A percentile compares a stretch with the other conserved stretches of the same genome.
These are phyloP conservation scores for Erinaceus europaeus DNA, from an alignment of 2,113 vertebrate species.

Conservation along the genomic window DNA sequence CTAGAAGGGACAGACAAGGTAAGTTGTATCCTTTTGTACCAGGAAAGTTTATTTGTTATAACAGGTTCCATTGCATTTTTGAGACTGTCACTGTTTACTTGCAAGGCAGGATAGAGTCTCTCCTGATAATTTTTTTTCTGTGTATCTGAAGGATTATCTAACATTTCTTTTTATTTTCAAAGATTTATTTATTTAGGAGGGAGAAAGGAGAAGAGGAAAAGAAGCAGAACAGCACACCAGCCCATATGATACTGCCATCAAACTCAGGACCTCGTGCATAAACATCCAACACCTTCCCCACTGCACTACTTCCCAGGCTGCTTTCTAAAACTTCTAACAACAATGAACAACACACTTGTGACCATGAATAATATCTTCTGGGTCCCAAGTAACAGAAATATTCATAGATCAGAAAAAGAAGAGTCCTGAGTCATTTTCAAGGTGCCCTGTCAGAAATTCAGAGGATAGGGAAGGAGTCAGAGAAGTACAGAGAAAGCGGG, in stretches of 20 bases:
- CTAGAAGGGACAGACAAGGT: fast-evolving
- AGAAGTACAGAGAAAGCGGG: background rate
- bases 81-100: background rate
- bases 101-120: background rate
- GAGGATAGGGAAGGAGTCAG: background rate
- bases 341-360: background rate
- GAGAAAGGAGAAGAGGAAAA: no score
- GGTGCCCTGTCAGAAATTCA: background rate
- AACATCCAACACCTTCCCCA: no score
- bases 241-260: no score
- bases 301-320: no score
- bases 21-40: background rate
- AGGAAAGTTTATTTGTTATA: constrained; percentile 46
- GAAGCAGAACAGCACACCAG: no score
- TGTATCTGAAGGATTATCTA: background rate
- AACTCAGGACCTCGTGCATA: no score
- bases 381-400: background rate
- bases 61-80: background rate
- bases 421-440: background rate
- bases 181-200: no score
- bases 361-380: background rate
- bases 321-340: background rate
- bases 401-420: background rate
- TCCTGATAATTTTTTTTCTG: background rate
- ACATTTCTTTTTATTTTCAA: no score